Evolutionary conservation across 53 echinoderm and acorn worm species (phyloP).

Genomic region (Holothuria leucospilota): DNA sequence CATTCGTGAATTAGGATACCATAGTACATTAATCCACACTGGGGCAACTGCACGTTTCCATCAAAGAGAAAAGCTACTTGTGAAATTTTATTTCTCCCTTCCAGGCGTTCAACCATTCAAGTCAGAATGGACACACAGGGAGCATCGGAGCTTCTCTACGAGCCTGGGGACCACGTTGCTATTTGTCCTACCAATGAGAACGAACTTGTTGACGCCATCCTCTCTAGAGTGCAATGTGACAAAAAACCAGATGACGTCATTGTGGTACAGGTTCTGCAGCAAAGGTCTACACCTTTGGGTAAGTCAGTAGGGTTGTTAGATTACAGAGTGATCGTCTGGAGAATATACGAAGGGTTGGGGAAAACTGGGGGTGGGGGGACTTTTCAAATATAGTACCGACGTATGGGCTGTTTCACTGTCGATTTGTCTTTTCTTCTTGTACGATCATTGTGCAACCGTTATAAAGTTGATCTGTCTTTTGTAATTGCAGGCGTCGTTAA

Average conservation of each 20-base stretch:
- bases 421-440: neutral
- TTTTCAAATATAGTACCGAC: no score
- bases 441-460: neutral
- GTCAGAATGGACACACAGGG: constrained; percentile 91
- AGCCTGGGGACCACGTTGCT: constrained; percentile 95
- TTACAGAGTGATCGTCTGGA: no score
- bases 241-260: constrained; percentile 37
- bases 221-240: constrained; percentile 66
- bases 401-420: no score
- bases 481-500: constrained; percentile 60
- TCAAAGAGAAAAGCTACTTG: no score
- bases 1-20: no score
- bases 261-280: constrained; percentile 43
- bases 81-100: constrained; percentile 7
- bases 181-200: constrained; percentile 88
- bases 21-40: no score
- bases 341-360: neutral
- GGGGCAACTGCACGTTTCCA: no score
- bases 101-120: constrained; percentile 91
- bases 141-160: constrained; percentile 88
- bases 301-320: neutral
- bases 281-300: constrained; percentile 45
- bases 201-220: constrained; percentile 72
- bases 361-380: no score
- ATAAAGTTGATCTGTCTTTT: neutral